phyloP scores from a whole-genome alignment of 2,113 vertebrate species.

The Odocoileus hemionus region DNA sequence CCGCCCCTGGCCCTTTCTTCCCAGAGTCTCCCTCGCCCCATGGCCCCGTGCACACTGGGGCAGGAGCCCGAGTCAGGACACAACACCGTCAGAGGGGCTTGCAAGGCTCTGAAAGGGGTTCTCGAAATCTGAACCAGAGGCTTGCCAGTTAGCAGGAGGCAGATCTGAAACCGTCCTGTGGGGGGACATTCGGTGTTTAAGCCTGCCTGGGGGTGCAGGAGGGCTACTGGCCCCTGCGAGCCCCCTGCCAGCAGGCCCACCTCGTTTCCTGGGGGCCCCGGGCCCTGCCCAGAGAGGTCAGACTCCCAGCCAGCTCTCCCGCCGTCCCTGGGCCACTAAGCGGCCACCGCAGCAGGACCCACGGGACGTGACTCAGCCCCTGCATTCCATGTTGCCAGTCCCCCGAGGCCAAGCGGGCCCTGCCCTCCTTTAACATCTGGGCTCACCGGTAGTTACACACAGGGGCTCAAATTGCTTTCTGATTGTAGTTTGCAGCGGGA shows the following conservation, averaged over 20 bases:
- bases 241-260: not conserved
- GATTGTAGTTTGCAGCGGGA: not conserved
- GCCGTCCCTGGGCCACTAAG: accelerated
- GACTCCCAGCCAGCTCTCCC: accelerated
- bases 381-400: accelerated
- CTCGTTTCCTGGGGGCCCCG: not conserved
- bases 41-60: accelerated
- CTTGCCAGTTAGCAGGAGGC: not conserved
- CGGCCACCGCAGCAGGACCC: accelerated
- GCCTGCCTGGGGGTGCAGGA: not conserved
- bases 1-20: not conserved
- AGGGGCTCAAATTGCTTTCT: not conserved
- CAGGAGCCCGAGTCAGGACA: not conserved
- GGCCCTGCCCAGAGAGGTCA: accelerated
- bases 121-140: not conserved
- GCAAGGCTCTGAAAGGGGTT: not conserved
- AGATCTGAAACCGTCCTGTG: accelerated
- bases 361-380: accelerated
- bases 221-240: not conserved
- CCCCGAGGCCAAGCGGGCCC: accelerated
- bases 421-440: not conserved
- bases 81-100: not conserved
- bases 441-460: accelerated
- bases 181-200: no score
- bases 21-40: not conserved